Evolutionary conservation across 2,888 invertebrate species (phyloP), one percentile per base, ranked within the genome.

Genomic region (Tenthredo distinguenda): DNA sequence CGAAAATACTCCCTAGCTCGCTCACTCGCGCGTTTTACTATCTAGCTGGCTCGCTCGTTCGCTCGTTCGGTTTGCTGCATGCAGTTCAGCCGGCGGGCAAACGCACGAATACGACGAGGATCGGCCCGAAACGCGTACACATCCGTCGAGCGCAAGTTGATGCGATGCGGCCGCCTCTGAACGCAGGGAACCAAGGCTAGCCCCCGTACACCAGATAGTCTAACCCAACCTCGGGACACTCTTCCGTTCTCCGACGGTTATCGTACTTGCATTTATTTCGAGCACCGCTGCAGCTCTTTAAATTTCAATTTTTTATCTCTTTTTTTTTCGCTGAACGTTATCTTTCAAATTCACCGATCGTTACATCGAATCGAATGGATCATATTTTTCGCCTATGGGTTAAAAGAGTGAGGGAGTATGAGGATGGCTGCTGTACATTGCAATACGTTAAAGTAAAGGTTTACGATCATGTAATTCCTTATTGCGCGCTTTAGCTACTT

Each of bases 1-100:
- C 93, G 92, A 93, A 93, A 93, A 93, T 93, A 91, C 86, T 84
- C 86, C 79, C 86, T 84, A 82, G 85, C 87, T 87, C 86, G 86
- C 87, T 87, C 88, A 86, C 87, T 85, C 87, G 86, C 86, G 87
- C 87, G 82, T 86, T 84, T 62, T 58, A 9, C 21, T 21, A 18
- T 6, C n/a, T 55, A 2, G 55, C n/a, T 79, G 87, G 85, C 86
- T 88, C 89, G 89, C 89, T 90, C 90, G 89, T 88, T 91, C 88
- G 88, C 87, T 88, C 87, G 86, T 89, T 88, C 89, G 88, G 87
- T 88, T 87, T 88, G 88, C 90, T 90, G 62, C 62, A 34, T 34
- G 62, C 62, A 62, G 31, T 68, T 68, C 62, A 40, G 43, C 82
- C 82, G 82, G 47, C 82, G 65, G 82, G 82, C 68, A 90, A 91